Conservation (phyloP, 92 coral and sea anemone genomes). For the Parazoanthus swiftii region DNA sequence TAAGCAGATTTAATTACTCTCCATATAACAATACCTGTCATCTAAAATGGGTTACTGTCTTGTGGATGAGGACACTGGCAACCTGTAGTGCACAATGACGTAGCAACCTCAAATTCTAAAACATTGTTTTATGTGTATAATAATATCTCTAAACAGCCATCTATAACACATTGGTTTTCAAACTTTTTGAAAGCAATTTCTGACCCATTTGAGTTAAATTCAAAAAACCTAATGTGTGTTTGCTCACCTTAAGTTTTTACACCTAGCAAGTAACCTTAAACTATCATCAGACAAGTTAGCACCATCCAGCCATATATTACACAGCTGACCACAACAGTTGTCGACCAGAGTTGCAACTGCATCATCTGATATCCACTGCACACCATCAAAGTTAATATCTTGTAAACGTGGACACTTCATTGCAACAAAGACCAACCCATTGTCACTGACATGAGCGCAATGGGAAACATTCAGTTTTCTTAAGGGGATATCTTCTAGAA, state of each 20-base stretch:
- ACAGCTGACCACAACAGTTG: conserved; percentile 56
- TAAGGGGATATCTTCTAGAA: conserved; percentile 58
- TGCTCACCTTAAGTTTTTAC: conserved; percentile 76
- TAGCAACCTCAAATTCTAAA: too few species aligned
- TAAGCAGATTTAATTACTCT: too few species aligned
- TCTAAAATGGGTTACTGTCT: too few species aligned
- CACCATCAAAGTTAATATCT: conserved; percentile 87
- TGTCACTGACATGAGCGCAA: conserved; percentile 79
- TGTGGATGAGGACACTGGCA: too few species aligned
- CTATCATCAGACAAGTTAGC: conserved; percentile 80
- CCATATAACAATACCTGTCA: too few species aligned
- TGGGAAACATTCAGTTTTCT: conserved; percentile 74
- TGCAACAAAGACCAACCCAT: conserved; percentile 59
- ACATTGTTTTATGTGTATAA: too few species aligned
- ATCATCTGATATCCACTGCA: conserved; percentile 91
- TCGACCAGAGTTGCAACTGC: conserved; percentile 72
- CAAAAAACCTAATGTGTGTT: neutral
- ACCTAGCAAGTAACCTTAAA: conserved; percentile 64
- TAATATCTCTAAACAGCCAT: too few species aligned
- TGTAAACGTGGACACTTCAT: conserved; percentile 54
- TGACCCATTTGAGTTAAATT: neutral
- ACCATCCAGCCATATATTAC: conserved; percentile 92
- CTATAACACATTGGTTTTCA: neutral
- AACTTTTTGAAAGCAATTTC: neutral
- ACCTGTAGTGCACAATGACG: too few species aligned